Base-by-base conservation (phyloP, 2,113 vertebrate genomes). In the Megaceryle maxima region DNA sequence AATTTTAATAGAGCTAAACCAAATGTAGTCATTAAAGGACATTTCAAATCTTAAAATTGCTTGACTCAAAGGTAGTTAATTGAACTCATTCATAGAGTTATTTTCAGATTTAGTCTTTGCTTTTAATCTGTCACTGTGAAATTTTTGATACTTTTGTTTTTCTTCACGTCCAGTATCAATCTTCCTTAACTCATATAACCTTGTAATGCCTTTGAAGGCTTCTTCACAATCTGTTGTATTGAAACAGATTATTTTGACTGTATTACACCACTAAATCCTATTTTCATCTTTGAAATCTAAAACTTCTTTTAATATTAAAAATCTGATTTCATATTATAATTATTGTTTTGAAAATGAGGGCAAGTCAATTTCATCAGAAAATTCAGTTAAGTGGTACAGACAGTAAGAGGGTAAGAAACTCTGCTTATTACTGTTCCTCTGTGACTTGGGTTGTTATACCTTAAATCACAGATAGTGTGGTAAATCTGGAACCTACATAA, bases 1-100 rank as follows among this genome's bases (percentile, higher is more conserved):
- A 50, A 85, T 87, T 92, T 88, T 83, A 87, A 83, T 63, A 77
- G 55, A 88, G 46, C 43, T 91, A 81, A 91, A 96, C 70, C 79
- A 93, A 93, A 96, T 88, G 39, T 68, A 87, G 14, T 76, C n/a
- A 93, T 94, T 94, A 92, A 72, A 15, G 51, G 57, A 82, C 56
- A 56, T 87, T 86, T 93, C 26, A 84, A 72, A 86, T 77, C 35
- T 94, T 63, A 83, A 91, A 95, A 93, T 75, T 90, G 7, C 21
- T 86, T 92, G 64, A 56, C 12, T 78, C 37, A 64, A 31, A 96
- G 64, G 60, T 81, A 90, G 33, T 33, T 90, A 93, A 93, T 84
- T 91, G 74, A 92, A 93, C 21, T 87, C 55, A 78, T 81, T 95
- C 59, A 83, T 22, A 19, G 57, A 60, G 43, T 64, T 94, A 77